Conservation (phyloP, 2,113 vertebrate species). For the Myodes glareolus region DNA sequence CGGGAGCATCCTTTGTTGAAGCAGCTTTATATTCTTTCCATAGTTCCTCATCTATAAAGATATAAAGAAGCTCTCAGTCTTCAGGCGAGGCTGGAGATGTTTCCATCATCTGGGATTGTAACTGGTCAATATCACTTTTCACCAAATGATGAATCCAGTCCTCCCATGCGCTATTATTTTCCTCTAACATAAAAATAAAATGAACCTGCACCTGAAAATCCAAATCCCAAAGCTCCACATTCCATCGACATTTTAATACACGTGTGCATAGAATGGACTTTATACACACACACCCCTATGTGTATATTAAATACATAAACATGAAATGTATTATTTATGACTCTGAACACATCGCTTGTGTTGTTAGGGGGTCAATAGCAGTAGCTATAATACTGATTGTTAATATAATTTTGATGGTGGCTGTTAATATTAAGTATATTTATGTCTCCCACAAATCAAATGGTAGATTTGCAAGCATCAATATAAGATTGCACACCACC, state of each 20-base stretch:
- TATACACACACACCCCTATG: background rate
- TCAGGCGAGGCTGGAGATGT: slow-evolving; percentile 17
- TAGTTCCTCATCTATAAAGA: slow-evolving; percentile 55
- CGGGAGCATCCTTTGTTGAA: slow-evolving; percentile 32
- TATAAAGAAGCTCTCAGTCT: slow-evolving; percentile 17
- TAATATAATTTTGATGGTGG: slow-evolving; percentile 54
- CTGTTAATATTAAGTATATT: slow-evolving; percentile 42
- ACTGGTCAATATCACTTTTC: slow-evolving; percentile 45
- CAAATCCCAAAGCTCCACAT: background rate
- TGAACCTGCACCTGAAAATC: slow-evolving; percentile 50
- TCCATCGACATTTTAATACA: slow-evolving; percentile 43
- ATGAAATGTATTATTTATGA: slow-evolving; percentile 40
- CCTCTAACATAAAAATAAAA: slow-evolving; percentile 50
- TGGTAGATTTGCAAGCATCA: slow-evolving; percentile 13
- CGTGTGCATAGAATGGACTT: background rate
- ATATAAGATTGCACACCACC: slow-evolving; percentile 37
- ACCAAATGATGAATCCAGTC: background rate
- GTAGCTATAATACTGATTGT: slow-evolving; percentile 45
- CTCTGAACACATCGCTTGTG: slow-evolving; percentile 52
- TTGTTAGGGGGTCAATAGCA: slow-evolving; percentile 40
- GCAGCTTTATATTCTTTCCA: slow-evolving; percentile 36
- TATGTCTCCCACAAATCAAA: slow-evolving; percentile 64
- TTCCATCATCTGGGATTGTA: slow-evolving; percentile 23
- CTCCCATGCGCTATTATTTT: slow-evolving; percentile 1
- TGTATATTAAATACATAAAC: slow-evolving; percentile 59